A percentile compares a stretch with the other conserved stretches of the same genome.
Evolutionary conservation across 2,888 invertebrate genomes (phyloP).

Genomic region (Neelides folsomi): DNA sequence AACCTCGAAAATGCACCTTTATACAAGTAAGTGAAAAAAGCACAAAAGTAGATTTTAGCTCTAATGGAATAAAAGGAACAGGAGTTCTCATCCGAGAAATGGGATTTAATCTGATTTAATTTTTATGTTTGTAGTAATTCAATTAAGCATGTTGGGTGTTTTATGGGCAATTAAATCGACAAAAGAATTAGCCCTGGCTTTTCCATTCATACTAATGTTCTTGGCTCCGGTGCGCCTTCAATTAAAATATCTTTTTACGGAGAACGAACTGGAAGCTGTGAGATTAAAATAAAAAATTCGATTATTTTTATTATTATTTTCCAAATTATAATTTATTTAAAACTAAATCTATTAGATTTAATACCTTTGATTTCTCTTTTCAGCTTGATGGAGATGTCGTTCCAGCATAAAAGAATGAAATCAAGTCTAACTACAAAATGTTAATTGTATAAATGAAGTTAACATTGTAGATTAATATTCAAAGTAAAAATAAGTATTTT

Average conservation of each 20-base stretch:
- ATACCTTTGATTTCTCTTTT: too few relatives aligned
- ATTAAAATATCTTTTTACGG: slow-evolving; percentile 61
- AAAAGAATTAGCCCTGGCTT: slow-evolving; percentile 62
- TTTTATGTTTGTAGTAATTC: slow-evolving; percentile 77
- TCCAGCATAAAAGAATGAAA: too few relatives aligned
- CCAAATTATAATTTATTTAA: not conserved
- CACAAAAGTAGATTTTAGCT: too few relatives aligned
- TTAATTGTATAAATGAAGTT: too few relatives aligned
- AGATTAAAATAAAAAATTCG: slow-evolving; percentile 2
- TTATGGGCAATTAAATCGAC: slow-evolving; percentile 86
- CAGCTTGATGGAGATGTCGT: too few relatives aligned
- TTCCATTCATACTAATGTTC: slow-evolving; percentile 84
- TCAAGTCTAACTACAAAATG: too few relatives aligned
- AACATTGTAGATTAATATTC: too few relatives aligned
- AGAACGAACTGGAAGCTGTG: slow-evolving; percentile 72
- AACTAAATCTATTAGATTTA: not conserved
- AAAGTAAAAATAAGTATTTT: too few relatives aligned
- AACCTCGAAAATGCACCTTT: slow-evolving; percentile 79
- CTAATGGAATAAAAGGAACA: too few relatives aligned
- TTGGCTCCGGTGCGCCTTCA: slow-evolving; percentile 73
- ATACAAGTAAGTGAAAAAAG: slow-evolving; percentile 49
- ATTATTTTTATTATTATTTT: not conserved
- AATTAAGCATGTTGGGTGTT: slow-evolving; percentile 60
- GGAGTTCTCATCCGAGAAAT: too few relatives aligned
- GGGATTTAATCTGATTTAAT: too few relatives aligned